Base-by-base conservation (phyloP, 2,113 vertebrate genomes). In the Dipodomys stephensi region DNA sequence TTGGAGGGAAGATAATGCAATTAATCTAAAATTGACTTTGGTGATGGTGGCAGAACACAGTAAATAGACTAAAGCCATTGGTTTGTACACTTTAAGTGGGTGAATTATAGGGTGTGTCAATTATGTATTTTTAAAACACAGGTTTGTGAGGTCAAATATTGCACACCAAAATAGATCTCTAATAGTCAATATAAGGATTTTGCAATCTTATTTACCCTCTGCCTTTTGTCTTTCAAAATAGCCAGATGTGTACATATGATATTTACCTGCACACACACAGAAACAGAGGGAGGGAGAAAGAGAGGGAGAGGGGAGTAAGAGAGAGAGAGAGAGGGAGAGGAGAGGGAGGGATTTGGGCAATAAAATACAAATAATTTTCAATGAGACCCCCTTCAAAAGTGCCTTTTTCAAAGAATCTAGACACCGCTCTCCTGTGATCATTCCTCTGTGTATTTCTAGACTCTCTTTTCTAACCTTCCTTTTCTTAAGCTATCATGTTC, bases 1-100 rank as follows among this genome's bases (percentile, higher is more conserved):
- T 16, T 39, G 0, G 10, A 30, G 32, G 27, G 0, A 7, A n/a
- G 32, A 28, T 95, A 60, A 89, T 49, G 32, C 84, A 93, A 85
- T 49, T 88, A 16, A 87, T 92, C 64, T 92, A 87, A 96, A 90
- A 90, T 27, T 80, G 23, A 83, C 27, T 91, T 64, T 89, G 69
- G 32, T 49, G 15, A 74, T 30, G 27, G 32, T 44, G 82, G 9
- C 39, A 74, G 19, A 95, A 90, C 8, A 87, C 65, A 44, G 25
- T 73, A 32, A 83, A 76, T 89, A 94, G 44, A 88, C 4, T 69
- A 94, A 92, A 94, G 78, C 79, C 35, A 76, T 1, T 84, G 49
- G 93, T 62, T 60, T 81, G 8, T 77, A 90, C 12, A 65, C 30
- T 83, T 92, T 71, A 90, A 84, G 64, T 81, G 44, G 16, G 16